These are phyloP conservation scores for Sclerurus mexicanus DNA, from an alignment of 2,113 vertebrate species.

Conservation along the genomic window DNA sequence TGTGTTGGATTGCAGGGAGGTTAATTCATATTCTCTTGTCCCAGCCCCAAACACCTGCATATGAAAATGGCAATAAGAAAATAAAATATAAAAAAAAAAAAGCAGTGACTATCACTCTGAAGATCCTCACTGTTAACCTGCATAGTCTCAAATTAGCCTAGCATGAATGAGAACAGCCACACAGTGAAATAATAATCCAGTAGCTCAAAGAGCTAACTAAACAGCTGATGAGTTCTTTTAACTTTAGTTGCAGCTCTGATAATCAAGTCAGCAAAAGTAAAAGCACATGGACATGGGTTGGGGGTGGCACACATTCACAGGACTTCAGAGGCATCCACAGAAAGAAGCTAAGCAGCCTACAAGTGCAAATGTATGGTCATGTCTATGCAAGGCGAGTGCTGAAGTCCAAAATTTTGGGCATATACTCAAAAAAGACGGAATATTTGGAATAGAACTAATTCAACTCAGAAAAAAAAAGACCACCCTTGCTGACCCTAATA, in stretches of 20 bases:
- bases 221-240: not conserved
- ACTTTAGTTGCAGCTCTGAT: not conserved
- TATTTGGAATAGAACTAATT: not conserved
- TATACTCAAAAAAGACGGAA: not conserved
- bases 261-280: not conserved
- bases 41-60: not conserved
- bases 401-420: not conserved
- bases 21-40: not conserved
- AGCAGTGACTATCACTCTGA: not conserved
- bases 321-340: not conserved
- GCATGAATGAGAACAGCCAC: not conserved
- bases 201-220: not conserved
- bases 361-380: fast-evolving
- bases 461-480: not conserved
- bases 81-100: not conserved
- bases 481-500: not conserved
- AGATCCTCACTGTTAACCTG: not conserved
- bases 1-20: not conserved
- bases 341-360: not conserved
- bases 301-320: not conserved
- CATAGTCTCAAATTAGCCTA: not conserved
- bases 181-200: not conserved
- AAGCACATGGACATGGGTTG: not conserved
- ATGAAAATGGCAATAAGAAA: not conserved
- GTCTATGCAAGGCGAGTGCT: fast-evolving